Evolutionary conservation across 2,797 vertebrate species (phyloP).

Genomic region (Lateolabrax maculatus): DNA sequence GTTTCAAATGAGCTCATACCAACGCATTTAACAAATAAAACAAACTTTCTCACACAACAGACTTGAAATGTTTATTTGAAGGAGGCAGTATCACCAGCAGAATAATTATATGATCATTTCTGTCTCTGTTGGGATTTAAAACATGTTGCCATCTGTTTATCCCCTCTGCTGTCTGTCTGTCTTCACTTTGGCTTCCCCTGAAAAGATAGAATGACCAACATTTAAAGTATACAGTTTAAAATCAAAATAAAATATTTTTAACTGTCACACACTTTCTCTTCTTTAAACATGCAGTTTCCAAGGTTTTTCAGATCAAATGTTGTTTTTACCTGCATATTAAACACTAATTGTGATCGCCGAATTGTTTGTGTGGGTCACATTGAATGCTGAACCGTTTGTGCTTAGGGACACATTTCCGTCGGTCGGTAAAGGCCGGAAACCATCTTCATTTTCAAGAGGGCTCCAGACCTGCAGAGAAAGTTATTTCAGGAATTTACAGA

Average conservation of each 20-base stretch:
- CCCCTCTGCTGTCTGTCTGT: too few relatives aligned
- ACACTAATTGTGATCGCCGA: not conserved
- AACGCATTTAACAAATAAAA: conserved; percentile 50
- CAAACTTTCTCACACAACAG: conserved; percentile 16
- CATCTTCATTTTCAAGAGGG: rapidly evolving
- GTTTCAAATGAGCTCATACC: conserved; percentile 27
- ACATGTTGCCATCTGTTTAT: not conserved
- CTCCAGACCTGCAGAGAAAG: rapidly evolving
- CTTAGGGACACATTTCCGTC: rapidly evolving
- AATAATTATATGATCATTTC: not conserved
- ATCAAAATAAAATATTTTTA: not conserved
- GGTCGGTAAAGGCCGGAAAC: rapidly evolving
- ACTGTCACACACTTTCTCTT: not conserved
- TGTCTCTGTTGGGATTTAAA: not conserved
- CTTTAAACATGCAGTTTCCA: not conserved
- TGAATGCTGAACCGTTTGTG: too few relatives aligned
- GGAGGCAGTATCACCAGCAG: not conserved
- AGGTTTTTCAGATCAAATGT: not conserved
- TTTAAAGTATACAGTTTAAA: not conserved
- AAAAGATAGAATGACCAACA: not conserved
- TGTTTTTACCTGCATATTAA: too few relatives aligned
- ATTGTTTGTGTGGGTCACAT: too few relatives aligned
- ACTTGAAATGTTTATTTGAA: conserved; percentile 48
- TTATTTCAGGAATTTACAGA: not conserved
- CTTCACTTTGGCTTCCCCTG: not conserved